These are phyloP conservation scores for Phenganax stokvisi DNA, from an alignment of 92 coral and sea anemone species.

Conservation along the genomic window DNA sequence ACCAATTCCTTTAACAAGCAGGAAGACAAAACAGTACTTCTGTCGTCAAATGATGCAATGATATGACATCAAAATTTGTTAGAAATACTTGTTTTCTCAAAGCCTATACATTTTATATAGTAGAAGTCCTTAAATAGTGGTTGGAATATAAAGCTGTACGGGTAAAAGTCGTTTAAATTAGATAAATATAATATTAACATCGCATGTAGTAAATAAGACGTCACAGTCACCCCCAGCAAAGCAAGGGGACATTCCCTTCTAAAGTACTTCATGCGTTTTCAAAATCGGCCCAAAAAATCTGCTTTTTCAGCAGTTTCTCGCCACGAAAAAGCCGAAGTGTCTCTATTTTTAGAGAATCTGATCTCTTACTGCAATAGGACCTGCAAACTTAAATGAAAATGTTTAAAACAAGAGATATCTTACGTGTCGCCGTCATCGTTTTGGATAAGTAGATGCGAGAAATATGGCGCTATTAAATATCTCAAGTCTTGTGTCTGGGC, in stretches of 20 bases:
- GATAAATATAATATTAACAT: neutral
- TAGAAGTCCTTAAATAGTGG: too few relatives aligned
- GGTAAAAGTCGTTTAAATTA: too few relatives aligned
- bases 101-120: too few relatives aligned
- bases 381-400: neutral
- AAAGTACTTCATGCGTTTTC: neutral
- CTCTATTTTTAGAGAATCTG: neutral
- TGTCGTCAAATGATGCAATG: neutral
- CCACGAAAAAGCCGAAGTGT: neutral
- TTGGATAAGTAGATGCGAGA: conserved; percentile 46
- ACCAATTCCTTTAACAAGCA: neutral
- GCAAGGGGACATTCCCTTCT: neutral
- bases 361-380: neutral
- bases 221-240: neutral
- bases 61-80: too few relatives aligned
- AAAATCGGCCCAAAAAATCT: neutral
- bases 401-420: conserved; percentile 27
- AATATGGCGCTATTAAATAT: conserved; percentile 68
- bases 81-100: too few relatives aligned
- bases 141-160: neutral
- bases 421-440: conserved; percentile 99
- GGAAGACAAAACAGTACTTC: neutral
- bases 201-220: neutral
- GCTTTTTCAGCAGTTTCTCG: neutral
- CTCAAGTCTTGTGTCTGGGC: conserved; percentile 68